Base-by-base conservation (phyloP, 2,113 vertebrate species). In the human region DNA sequence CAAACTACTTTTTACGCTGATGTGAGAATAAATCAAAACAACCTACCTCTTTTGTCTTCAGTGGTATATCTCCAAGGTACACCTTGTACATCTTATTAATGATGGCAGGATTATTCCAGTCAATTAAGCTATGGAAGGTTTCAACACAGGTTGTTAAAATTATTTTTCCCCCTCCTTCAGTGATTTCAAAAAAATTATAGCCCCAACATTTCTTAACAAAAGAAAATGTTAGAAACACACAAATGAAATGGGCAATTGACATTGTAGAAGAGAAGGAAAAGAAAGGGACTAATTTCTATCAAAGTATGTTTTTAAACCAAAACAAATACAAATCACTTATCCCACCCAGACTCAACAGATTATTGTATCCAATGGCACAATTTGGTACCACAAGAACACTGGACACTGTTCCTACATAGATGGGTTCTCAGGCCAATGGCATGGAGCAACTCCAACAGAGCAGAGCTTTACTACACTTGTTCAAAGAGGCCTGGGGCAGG, bases 11-110 rank as follows among this genome's bases (percentile, higher is more conserved):
- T 90, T 75, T 30, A 79, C 11, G 20, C 87, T n/a, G 5, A 66
- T 57, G 4, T 68, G 23, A 88, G 50, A 95, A 95, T 86, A 94
- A 95, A 88, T 30, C 27, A 89, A 96, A 75, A 45, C 5, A 96
- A 89, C 99, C 97, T 98, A 99, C 99, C 99, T 99, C 99, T 98
- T 99, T 99, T 61, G 99, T 99, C 99, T 99, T 99, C 94, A 99
- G 98, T 89, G 99, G 99, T 98, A 99, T 99, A 96, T 99, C 99
- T 73, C 99, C 99, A 97, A 99, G 99, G 98, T 99, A 99, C 9
- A 99, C 99, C 97, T 99, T 99, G 98, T 99, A 99, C 99, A 99
- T 99, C 98, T 99, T 99, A 98, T 99, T 99, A 98, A 99, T 98
- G 89, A 99, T 99, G 94, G 99, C 94, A 96, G 99, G 99, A 98